These are phyloP conservation scores for Microtus ochrogaster DNA, from an alignment of 2,113 vertebrate species.

Conservation along the genomic window DNA sequence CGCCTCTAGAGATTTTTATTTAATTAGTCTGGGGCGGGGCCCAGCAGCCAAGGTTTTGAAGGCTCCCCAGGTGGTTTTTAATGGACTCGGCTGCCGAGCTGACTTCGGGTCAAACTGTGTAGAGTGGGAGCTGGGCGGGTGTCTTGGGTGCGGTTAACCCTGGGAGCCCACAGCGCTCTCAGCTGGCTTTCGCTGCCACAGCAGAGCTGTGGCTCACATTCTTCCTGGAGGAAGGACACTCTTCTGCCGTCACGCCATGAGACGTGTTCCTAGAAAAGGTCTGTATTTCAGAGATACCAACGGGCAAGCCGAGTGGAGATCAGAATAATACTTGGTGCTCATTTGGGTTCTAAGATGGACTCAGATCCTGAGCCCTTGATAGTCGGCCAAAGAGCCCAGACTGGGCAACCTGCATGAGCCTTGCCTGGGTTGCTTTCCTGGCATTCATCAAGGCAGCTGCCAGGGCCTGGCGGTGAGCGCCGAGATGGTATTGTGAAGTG, in stretches of 20 bases:
- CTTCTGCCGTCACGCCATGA: conserved; percentile 22
- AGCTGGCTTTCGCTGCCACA: conserved; percentile 3
- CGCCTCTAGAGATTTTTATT: background rate
- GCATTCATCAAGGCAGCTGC: background rate
- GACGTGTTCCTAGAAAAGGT: conserved; percentile 58
- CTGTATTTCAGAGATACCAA: conserved; percentile 41
- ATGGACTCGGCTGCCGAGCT: background rate
- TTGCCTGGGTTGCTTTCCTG: background rate
- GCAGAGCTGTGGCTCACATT: conserved; percentile 62
- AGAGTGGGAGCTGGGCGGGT: background rate
- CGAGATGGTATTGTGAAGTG: background rate
- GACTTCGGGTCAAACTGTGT: conserved; percentile 11
- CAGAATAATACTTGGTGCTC: conserved; percentile 66
- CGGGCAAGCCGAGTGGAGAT: conserved; percentile 11
- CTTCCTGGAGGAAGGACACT: conserved; percentile 22
- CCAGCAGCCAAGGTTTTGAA: background rate
- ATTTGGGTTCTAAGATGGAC: background rate
- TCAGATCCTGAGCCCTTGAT: background rate
- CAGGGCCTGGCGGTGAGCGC: background rate
- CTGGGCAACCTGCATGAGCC: background rate
- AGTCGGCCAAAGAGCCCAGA: background rate
- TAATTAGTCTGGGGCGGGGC: background rate
- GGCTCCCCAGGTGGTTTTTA: conserved; percentile 60
- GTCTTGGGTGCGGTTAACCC: background rate
- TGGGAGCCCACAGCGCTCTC: background rate